Base-by-base conservation (phyloP, 1,140 invertebrate genomes). In the Anoplophora glabripennis region DNA sequence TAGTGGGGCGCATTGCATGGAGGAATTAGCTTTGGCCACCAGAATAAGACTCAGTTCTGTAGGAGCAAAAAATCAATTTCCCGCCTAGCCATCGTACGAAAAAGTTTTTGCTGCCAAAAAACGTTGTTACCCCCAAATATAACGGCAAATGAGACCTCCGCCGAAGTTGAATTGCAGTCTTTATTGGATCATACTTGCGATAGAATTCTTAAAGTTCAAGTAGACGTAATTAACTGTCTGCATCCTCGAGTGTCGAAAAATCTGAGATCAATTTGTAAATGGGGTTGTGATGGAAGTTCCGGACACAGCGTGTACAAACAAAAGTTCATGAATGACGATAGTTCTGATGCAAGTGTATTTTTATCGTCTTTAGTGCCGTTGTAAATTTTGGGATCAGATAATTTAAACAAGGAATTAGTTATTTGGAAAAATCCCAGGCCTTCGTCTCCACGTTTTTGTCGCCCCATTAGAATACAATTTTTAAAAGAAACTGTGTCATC, bases 141-240 rank as follows among this genome's bases (percentile, higher is more conserved):
- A n/a, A n/a, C n/a, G n/a, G n/a, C n/a, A n/a, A n/a, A n/a, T 11
- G 59, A 67, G 45, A 44, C n/a, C 54, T 18, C 21, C 45, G 59
- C 49, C 33, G 46, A 62, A 60, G 58, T 67, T 38, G 44, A 53
- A 44, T 28, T 65, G 33, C 63, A 69, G 52, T 41, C 51, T 53
- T 46, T 67, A 15, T 37, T 68, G 14, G 38, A 68, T 51, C 57
- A 64, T 12, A 68, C 64, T 21, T 34, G 49, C 8, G 10, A 44
- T 44, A 44, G 62, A 11, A 9, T 64, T 1, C 18, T 14, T 10
- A 5, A 35, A 42, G 3, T 40, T 51, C 48, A 54, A 17, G 17
- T 7, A 28, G 36, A 53, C 1, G 41, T 58, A n/a, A 9, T 59
- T 11, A 28, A 21, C 7, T 14, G n/a, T 21, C n/a, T 18, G 10